Conservation (phyloP, 2,888 invertebrate species). For the Anticlea derivata region DNA sequence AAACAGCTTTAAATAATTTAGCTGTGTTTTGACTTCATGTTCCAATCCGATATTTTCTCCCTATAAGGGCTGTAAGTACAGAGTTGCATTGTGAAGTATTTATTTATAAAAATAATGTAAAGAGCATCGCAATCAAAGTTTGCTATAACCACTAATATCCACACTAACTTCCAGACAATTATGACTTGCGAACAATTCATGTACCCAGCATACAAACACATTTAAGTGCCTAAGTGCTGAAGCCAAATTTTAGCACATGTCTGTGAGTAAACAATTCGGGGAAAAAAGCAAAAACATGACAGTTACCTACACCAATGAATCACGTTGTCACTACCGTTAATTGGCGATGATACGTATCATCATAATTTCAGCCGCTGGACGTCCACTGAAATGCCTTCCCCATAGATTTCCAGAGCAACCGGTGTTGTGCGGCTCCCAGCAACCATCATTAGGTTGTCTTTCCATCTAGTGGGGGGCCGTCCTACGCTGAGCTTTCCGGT, state of each 20-base stretch:
- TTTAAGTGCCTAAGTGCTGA: conserved; percentile 34
- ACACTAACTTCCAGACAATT: conserved; percentile 29
- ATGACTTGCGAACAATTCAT: conserved; percentile 29
- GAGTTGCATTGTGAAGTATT: not conserved
- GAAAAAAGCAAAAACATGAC: conserved; percentile 70
- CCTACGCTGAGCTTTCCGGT: too few relatives aligned
- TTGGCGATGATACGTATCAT: conserved; percentile 27
- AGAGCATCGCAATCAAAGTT: not conserved
- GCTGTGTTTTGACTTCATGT: conserved; percentile 7
- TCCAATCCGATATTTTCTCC: not conserved
- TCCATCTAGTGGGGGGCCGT: too few relatives aligned
- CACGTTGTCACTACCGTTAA: conserved; percentile 74
- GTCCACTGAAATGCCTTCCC: too few relatives aligned
- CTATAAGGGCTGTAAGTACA: too few relatives aligned
- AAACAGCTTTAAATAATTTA: conserved; percentile 8
- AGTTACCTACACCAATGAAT: conserved; percentile 79
- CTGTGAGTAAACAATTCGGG: conserved; percentile 66
- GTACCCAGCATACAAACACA: conserved; percentile 14
- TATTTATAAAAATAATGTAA: too few relatives aligned
- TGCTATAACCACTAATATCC: not conserved
- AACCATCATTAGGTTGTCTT: too few relatives aligned
- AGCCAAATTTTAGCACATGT: conserved; percentile 60
- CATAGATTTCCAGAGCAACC: too few relatives aligned
- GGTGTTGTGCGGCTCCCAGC: too few relatives aligned
- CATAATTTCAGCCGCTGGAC: too few relatives aligned